A percentile compares a stretch with the other conserved stretches of the same genome.
phyloP scores from a whole-genome alignment of 2,888 invertebrate genomes.

The Temnothorax rugatulus region DNA sequence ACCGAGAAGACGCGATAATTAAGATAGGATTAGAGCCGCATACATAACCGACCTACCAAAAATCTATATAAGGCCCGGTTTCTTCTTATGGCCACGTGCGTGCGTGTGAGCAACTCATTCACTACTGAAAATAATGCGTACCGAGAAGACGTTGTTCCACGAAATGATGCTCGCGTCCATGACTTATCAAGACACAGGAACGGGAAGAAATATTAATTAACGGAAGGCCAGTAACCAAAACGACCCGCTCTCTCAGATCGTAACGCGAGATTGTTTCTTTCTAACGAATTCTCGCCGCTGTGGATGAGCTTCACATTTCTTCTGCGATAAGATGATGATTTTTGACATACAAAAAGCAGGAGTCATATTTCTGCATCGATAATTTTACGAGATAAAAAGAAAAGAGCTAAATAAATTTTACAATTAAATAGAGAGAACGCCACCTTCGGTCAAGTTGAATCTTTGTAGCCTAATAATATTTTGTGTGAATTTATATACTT shows the following conservation, averaged over 20 bases:
- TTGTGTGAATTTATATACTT: background rate
- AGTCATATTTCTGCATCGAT: background rate
- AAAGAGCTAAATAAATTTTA: background rate
- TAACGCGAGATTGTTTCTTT: conserved; percentile 55
- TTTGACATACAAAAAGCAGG: background rate
- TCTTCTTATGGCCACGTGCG: conserved; percentile 69
- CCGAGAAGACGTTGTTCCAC: conserved; percentile 76
- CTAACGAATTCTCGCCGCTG: conserved; percentile 27
- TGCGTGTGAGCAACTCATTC: conserved; percentile 54
- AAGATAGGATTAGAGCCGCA: conserved; percentile 58
- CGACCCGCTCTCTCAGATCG: conserved; percentile 6
- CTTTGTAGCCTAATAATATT: too few species aligned
- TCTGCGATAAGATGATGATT: background rate
- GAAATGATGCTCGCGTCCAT: conserved; percentile 63
- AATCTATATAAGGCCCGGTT: conserved; percentile 75
- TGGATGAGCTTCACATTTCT: conserved; percentile 27
- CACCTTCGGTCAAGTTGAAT: too few species aligned
- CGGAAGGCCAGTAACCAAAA: conserved; percentile 48
- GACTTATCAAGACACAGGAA: conserved; percentile 66
- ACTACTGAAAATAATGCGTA: conserved; percentile 78
- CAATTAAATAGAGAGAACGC: background rate
- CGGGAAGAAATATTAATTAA: conserved; percentile 75
- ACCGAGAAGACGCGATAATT: conserved; percentile 68
- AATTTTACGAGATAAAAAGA: background rate
- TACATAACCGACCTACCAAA: conserved; percentile 61